Conservation (phyloP, 2,113 vertebrate species). For the Epinephelus lanceolatus region DNA sequence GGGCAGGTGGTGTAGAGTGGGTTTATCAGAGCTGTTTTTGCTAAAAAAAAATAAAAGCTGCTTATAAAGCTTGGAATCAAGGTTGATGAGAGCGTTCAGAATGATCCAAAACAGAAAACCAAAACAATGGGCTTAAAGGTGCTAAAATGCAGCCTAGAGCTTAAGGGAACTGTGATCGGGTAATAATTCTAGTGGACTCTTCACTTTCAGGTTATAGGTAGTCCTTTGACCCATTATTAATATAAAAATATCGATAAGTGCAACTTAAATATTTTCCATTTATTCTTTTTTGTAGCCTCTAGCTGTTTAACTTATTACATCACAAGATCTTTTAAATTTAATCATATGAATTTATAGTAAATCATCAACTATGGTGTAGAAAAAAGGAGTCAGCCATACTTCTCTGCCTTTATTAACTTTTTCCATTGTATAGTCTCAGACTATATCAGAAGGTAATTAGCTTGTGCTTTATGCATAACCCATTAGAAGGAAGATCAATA, state of each 20-base stretch:
- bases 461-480: constrained; percentile 50
- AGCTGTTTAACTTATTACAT: background rate
- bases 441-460: constrained; percentile 50
- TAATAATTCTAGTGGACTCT: background rate
- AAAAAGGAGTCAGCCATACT: background rate
- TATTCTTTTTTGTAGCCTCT: background rate
- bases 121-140: background rate
- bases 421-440: background rate
- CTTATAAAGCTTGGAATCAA: background rate
- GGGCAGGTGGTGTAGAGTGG: background rate
- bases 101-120: background rate
- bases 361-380: background rate
- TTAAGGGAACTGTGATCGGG: too few relatives aligned
- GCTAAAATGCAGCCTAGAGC: background rate
- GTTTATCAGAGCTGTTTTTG: background rate
- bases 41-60: background rate
- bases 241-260: background rate
- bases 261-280: background rate
- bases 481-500: constrained; percentile 64
- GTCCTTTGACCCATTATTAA: background rate
- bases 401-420: constrained; percentile 23
- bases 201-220: background rate
- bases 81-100: background rate
- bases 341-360: background rate
- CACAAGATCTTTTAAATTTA: background rate